Conservation (phyloP, 2,888 invertebrate genomes). For the Drosophila vallismaia region DNA sequence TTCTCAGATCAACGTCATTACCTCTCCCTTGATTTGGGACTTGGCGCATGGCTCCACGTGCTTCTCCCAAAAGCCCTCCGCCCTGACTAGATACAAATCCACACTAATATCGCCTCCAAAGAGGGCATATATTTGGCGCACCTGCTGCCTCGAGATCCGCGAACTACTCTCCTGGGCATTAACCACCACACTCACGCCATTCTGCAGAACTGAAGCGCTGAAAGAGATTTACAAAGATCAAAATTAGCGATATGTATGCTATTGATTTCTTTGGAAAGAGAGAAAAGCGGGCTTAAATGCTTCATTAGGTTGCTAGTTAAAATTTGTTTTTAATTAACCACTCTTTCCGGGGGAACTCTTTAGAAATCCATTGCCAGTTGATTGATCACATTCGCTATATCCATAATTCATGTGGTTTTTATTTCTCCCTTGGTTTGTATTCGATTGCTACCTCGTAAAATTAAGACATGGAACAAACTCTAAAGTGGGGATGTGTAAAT, state of each 20-base stretch:
- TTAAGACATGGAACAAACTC: constrained; percentile 8
- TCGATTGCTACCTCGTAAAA: constrained; percentile 40
- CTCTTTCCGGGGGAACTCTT: constrained; percentile 6
- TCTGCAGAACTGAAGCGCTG: constrained; percentile 78
- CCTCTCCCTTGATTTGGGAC: constrained; percentile 86
- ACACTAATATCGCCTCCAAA: constrained; percentile 84
- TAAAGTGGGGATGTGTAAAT: constrained; percentile 11
- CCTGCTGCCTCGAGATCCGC: constrained; percentile 86
- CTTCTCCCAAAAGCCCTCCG: constrained; percentile 91
- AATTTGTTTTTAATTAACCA: constrained; percentile 43
- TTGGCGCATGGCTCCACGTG: constrained; percentile 89
- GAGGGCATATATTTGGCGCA: constrained; percentile 85
- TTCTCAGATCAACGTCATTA: constrained; percentile 42
- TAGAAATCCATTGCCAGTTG: constrained; percentile 41
- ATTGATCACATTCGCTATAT: constrained; percentile 57
- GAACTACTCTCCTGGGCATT: constrained; percentile 88
- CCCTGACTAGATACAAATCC: constrained; percentile 87
- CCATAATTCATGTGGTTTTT: constrained; percentile 50
- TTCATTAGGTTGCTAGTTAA: constrained; percentile 46
- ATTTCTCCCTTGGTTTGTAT: constrained; percentile 3
- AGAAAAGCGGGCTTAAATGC: constrained; percentile 9
- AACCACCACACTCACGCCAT: constrained; percentile 87
- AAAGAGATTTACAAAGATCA: constrained; percentile 23
- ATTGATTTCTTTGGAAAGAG: not conserved
- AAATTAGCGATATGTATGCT: not conserved